Percentiles rank a stretch among this genome's conserved stretches.
Evolutionary conservation across 2,113 vertebrate species (phyloP).

Genomic region (Sinocyclocheilus anophthalmus): DNA sequence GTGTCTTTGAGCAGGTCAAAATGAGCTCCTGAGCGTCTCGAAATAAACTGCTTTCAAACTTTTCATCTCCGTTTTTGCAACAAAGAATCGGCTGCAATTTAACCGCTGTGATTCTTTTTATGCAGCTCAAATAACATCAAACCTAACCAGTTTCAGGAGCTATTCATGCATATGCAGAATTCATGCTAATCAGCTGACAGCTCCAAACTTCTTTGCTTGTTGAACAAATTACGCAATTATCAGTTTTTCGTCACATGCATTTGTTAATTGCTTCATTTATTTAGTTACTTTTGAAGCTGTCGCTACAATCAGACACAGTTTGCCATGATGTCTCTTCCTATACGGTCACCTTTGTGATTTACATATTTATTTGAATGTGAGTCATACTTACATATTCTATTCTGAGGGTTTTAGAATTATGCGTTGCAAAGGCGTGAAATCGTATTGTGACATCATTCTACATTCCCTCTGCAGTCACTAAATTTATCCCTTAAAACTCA

Average conservation of each 20-base stretch:
- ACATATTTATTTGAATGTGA: background rate
- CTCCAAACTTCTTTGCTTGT: background rate
- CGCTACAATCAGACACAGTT: background rate
- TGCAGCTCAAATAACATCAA: constrained; percentile 15
- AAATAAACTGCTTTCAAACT: constrained; percentile 28
- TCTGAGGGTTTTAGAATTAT: background rate
- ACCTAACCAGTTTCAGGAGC: background rate
- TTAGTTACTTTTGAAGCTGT: background rate
- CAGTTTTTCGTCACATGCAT: background rate
- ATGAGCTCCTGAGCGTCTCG: constrained; percentile 6
- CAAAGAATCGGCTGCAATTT: constrained; percentile 4
- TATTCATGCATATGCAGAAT: constrained; percentile 34
- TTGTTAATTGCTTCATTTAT: constrained; percentile 14
- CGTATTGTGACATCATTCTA: background rate
- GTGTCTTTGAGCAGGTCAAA: constrained; percentile 26
- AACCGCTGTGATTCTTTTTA: constrained; percentile 3
- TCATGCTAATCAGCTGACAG: background rate
- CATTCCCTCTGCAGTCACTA: too few relatives aligned
- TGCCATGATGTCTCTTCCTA: background rate
- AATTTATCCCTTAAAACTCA: too few relatives aligned
- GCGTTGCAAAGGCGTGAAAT: background rate
- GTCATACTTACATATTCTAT: background rate
- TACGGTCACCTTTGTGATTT: constrained; percentile 8
- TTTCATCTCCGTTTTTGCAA: constrained; percentile 28
- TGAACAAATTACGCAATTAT: constrained; percentile 5